Percentiles rank a stretch among this genome's conserved stretches.
Conservation (phyloP, 2,113 vertebrate genomes). For the Ochotona curzoniae region DNA sequence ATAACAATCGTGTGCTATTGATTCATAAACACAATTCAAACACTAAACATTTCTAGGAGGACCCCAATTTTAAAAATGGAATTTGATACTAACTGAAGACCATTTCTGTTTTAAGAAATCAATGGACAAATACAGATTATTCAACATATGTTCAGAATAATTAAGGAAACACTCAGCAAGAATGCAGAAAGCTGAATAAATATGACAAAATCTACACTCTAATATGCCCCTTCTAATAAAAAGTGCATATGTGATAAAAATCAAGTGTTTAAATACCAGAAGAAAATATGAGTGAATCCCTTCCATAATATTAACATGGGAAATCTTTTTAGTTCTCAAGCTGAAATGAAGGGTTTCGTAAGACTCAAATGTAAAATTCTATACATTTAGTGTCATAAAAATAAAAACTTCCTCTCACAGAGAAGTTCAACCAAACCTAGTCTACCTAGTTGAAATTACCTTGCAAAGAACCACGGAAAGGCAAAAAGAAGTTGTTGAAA, state of each 20-base stretch:
- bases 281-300: neutral
- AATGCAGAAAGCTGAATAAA: neutral
- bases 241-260: neutral
- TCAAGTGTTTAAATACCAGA: neutral
- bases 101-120: neutral
- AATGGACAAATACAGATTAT: neutral
- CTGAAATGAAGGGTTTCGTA: neutral
- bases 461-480: neutral
- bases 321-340: neutral
- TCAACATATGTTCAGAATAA: neutral
- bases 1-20: neutral
- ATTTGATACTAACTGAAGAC: neutral
- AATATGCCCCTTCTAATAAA: neutral
- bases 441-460: neutral
- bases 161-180: neutral
- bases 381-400: neutral
- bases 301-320: neutral
- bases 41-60: neutral
- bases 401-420: neutral
- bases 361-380: neutral
- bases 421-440: neutral
- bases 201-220: rapidly evolving
- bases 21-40: neutral
- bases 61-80: neutral
- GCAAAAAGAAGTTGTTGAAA: rapidly evolving